Evolutionary conservation across 2,113 vertebrate species (phyloP), one percentile per base, ranked within the genome.

Genomic region (Theristicus caerulescens): DNA sequence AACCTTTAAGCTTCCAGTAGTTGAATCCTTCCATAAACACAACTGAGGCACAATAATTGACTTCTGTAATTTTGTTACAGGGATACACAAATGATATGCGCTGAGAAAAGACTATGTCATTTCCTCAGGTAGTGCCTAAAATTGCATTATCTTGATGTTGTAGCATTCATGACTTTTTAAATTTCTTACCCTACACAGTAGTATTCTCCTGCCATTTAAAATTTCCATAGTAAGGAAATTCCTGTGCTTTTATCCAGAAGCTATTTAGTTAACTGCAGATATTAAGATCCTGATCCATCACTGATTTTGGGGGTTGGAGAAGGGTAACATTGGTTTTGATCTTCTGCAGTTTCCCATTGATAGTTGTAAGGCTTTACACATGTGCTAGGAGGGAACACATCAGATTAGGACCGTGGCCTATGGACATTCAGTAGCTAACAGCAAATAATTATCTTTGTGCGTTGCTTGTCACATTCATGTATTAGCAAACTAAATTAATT

Each of bases 311-410:
- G 12, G 3, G 2, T 40, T 83, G 54, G 24, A 88, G 66, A 79
- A 20, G 22, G 22, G 6, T 20, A 29, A 5, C 0, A 0, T 66
- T 78, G 8, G 78, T 16, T 51, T 55, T 42, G 47, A 14, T 27
- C 26, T 46, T 72, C 6, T 64, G 38, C 52, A 36, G 34, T 36
- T 90, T 80, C 18, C 58, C 10, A 2, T 4, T 64, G 74, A 29
- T 29, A 40, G 18, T 9, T 70, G 9, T 29, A 59, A 80, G 51
- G 55, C n/a, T 71, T 88, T 42, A 36, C 24, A 27, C 3, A 2
- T 0, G 0, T 15, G 31, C 22, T 49, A 26, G 49, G 34, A 86
- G 44, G 22, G 69, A 42, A 29, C 7, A 7, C 13, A 18, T 40
- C 34, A 29, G 12, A 3, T 67, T 16, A n/a, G 51, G 38, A 15